These are phyloP conservation scores for Brachionus rubens DNA, from an alignment of 1,140 invertebrate genomes.

Conservation along the genomic window DNA sequence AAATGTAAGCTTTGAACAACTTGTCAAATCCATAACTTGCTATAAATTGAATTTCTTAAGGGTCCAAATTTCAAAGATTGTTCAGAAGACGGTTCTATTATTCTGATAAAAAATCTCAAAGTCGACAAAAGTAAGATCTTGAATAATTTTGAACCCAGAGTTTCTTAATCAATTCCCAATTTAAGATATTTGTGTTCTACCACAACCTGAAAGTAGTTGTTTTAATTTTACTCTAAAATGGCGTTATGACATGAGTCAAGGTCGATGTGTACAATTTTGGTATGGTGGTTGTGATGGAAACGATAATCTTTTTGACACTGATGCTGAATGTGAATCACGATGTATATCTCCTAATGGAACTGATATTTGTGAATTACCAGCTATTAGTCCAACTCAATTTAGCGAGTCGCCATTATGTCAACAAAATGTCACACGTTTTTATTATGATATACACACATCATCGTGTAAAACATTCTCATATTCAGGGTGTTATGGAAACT, in stretches of 20 bases:
- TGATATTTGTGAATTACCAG: constrained; percentile 8
- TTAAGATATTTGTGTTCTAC: constrained; percentile 69
- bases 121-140: background rate
- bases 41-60: background rate
- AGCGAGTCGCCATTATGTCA: constrained; percentile 75
- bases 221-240: constrained; percentile 50
- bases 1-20: background rate
- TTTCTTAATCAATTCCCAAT: background rate
- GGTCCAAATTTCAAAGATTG: constrained; percentile 53
- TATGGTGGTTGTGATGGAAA: constrained; percentile 85
- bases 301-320: constrained; percentile 80
- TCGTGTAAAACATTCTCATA: constrained; percentile 79
- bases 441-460: constrained; percentile 70
- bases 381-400: constrained; percentile 53
- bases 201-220: constrained; percentile 74
- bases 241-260: constrained; percentile 49
- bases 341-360: constrained; percentile 37
- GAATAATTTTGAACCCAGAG: background rate
- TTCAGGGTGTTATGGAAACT: constrained; percentile 81
- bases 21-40: background rate
- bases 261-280: constrained; percentile 71
- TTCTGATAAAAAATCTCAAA: background rate
- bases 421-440: constrained; percentile 76
- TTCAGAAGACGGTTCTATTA: background rate
- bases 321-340: constrained; percentile 70